phyloP scores from a whole-genome alignment of 2,797 vertebrate species.

The Lithobates sylvaticus region DNA sequence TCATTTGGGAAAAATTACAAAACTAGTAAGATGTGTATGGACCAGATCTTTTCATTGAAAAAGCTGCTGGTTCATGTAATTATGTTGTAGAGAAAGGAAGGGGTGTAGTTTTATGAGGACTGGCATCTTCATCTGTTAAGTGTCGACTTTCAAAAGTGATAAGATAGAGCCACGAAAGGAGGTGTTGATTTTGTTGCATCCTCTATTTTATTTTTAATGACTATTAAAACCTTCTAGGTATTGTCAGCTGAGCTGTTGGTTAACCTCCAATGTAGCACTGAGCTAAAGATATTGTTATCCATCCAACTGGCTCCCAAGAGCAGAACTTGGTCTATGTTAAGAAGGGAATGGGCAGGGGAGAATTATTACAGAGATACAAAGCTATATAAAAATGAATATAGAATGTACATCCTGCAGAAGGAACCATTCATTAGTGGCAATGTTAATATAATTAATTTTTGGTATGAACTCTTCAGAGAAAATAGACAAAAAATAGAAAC shows the following conservation, averaged over 20 bases:
- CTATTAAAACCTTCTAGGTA: constrained; percentile 62
- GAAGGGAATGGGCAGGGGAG: constrained; percentile 36
- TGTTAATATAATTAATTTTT: constrained; percentile 48
- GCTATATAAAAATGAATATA: constrained; percentile 17
- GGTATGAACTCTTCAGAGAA: constrained; percentile 44
- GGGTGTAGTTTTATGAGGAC: constrained; percentile 45
- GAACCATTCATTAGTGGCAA: constrained; percentile 60
- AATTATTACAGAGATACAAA: constrained; percentile 22
- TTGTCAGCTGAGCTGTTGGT: constrained; percentile 68
- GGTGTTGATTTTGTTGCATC: constrained; percentile 19
- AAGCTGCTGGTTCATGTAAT: constrained; percentile 65
- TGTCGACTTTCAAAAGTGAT: constrained; percentile 42
- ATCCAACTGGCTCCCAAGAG: constrained; percentile 67
- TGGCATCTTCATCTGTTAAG: constrained; percentile 49
- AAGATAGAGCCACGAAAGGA: constrained; percentile 38
- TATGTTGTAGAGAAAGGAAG: constrained; percentile 42
- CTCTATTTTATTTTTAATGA: constrained; percentile 16
- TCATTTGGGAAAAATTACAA: constrained; percentile 60
- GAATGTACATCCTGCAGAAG: constrained; percentile 53
- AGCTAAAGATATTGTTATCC: constrained; percentile 64
- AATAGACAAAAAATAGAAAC: constrained; percentile 37
- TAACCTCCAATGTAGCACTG: constrained; percentile 65
- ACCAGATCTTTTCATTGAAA: constrained; percentile 38
- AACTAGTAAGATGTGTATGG: constrained; percentile 60
- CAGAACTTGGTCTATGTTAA: constrained; percentile 53